Percentiles rank a stretch among this genome's conserved stretches.
Evolutionary conservation across 2,113 vertebrate species (phyloP).

Genomic region (Azemiops feae): DNA sequence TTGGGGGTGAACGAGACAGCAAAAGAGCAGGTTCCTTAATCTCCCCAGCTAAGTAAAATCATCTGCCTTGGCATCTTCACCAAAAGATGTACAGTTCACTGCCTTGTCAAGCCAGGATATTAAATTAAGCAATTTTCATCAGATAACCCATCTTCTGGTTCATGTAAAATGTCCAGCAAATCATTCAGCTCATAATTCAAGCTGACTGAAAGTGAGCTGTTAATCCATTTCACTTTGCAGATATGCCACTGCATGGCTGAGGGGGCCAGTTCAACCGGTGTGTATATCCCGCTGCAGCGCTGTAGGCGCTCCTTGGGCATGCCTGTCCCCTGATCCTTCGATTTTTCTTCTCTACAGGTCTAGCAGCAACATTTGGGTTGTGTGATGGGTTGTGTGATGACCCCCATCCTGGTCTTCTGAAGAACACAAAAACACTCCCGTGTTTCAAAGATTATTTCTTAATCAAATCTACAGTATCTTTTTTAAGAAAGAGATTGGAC

Average conservation of each 20-base stretch:
- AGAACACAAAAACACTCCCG: neutral
- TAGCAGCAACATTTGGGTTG: neutral
- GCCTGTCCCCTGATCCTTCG: neutral
- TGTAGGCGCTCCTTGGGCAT: neutral
- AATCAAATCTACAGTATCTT: neutral
- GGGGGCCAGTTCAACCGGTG: constrained; percentile 39
- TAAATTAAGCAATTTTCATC: constrained; percentile 79
- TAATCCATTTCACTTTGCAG: constrained; percentile 60
- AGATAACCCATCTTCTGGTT: constrained; percentile 89
- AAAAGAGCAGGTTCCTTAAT: constrained; percentile 13
- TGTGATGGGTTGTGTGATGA: neutral
- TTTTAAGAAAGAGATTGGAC: too few species aligned
- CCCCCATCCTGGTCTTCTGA: neutral
- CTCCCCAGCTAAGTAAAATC: constrained; percentile 64
- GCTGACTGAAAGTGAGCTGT: constrained; percentile 67
- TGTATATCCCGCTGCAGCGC: neutral
- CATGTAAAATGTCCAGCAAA: constrained; percentile 78
- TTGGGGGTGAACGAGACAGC: neutral
- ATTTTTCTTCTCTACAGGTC: rapidly evolving
- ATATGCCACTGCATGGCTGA: constrained; percentile 47
- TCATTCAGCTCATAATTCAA: constrained; percentile 77
- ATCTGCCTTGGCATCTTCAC: constrained; percentile 58
- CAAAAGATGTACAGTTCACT: constrained; percentile 55
- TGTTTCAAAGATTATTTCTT: neutral
- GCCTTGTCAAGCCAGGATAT: constrained; percentile 65